Conservation (phyloP, 2,113 vertebrate genomes). For the Rallus limicola region DNA sequence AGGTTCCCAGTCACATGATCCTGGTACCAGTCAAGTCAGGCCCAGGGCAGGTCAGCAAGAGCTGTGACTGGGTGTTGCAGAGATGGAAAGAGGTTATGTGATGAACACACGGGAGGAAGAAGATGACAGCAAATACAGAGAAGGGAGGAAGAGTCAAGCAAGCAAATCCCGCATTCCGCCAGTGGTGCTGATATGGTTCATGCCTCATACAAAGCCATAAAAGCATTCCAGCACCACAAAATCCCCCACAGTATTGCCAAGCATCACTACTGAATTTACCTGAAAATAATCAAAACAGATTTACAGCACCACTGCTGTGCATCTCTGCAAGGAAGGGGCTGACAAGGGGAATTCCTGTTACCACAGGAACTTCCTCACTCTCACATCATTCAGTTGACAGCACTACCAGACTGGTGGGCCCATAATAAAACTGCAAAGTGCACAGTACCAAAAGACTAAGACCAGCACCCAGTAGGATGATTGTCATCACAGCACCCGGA, state of each 20-base stretch:
- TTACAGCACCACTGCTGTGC: background rate
- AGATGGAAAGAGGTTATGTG: background rate
- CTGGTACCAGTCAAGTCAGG: background rate
- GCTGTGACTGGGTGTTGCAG: background rate
- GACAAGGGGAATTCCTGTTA: background rate
- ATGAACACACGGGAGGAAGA: background rate
- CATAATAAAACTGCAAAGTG: background rate
- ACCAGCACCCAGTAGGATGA: background rate
- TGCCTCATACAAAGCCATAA: background rate
- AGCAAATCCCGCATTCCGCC: background rate
- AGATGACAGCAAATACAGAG: background rate
- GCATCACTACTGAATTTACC: background rate
- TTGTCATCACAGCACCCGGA: background rate
- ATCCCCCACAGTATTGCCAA: background rate
- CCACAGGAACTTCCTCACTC: background rate
- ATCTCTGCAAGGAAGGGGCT: background rate
- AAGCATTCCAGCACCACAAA: background rate
- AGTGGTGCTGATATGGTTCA: background rate
- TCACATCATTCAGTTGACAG: background rate
- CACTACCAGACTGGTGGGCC: background rate
- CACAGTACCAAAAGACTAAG: background rate
- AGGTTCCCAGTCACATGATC: background rate
- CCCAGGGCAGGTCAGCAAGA: background rate
- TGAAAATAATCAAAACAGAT: background rate
- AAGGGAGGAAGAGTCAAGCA: background rate